Percentiles rank a stretch among this genome's conserved stretches.
Evolutionary conservation across 2,797 vertebrate genomes (phyloP).

Genomic region (Macroramphosus scolopax): DNA sequence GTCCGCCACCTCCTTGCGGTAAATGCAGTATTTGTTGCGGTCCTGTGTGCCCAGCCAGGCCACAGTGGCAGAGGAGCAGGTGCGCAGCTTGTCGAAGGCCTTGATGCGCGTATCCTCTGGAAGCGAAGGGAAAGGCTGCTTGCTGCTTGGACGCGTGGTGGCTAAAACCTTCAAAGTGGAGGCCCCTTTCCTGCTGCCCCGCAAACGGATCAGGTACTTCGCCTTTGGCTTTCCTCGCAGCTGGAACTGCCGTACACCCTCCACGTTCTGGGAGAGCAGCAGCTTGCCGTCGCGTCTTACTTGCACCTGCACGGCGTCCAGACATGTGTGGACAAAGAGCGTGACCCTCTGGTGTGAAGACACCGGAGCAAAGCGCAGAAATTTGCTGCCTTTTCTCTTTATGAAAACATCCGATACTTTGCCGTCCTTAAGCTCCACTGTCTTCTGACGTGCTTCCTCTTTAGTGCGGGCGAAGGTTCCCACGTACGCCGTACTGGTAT

Average conservation of each 20-base stretch:
- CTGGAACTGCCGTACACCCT: slow-evolving; percentile 92
- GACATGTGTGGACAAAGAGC: slow-evolving; percentile 89
- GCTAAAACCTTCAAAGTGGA: slow-evolving; percentile 91
- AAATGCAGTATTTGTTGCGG: slow-evolving; percentile 97
- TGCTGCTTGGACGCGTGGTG: slow-evolving; percentile 85
- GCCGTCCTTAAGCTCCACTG: slow-evolving; percentile 90
- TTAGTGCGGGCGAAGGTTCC: slow-evolving; percentile 97
- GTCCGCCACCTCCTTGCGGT: slow-evolving; percentile 89
- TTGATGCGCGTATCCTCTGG: slow-evolving; percentile 96
- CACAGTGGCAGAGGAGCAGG: slow-evolving; percentile 91
- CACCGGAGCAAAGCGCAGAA: slow-evolving; percentile 90
- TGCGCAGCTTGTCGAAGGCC: slow-evolving; percentile 95
- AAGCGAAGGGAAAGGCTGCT: slow-evolving; percentile 92
- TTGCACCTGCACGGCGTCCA: slow-evolving; percentile 90
- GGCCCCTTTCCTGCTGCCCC: slow-evolving; percentile 90
- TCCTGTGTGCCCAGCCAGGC: slow-evolving; percentile 98
- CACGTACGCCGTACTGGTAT: slow-evolving; percentile 93
- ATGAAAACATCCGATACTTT: slow-evolving; percentile 92
- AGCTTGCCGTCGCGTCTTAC: slow-evolving; percentile 92
- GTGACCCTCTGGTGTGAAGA: slow-evolving; percentile 94
- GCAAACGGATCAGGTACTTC: slow-evolving; percentile 90
- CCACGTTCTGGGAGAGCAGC: slow-evolving; percentile 89
- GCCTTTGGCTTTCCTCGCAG: slow-evolving; percentile 94
- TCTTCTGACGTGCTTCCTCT: slow-evolving; percentile 93
- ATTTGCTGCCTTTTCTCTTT: slow-evolving; percentile 90